Conservation (phyloP, 1,140 invertebrate species). For the Ephestia elutella region DNA sequence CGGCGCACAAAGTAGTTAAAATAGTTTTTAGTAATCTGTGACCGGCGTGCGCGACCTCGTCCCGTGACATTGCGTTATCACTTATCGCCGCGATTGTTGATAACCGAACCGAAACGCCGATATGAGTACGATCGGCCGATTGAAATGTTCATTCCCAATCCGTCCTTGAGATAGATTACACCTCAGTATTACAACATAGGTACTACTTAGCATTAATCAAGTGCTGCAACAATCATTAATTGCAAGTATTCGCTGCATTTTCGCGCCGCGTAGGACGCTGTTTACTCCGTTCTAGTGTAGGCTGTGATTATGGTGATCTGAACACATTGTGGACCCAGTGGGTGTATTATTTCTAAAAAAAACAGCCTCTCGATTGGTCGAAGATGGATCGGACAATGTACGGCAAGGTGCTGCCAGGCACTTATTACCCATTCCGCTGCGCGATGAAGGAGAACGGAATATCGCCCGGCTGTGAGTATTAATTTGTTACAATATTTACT, state of each 20-base stretch:
- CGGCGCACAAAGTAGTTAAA: too few species aligned
- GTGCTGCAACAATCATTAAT: conserved; percentile 3
- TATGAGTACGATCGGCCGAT: conserved; percentile 28
- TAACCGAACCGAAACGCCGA: conserved; percentile 37
- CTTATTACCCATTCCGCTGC: conserved; percentile 86
- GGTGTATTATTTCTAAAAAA: conserved; percentile 61
- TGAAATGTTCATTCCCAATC: conserved; percentile 13
- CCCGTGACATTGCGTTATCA: conserved; percentile 55
- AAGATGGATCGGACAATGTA: conserved; percentile 90
- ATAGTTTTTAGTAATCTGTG: too few species aligned
- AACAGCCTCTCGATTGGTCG: conserved; percentile 47
- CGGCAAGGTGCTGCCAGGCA: conserved; percentile 85
- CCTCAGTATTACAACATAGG: not conserved
- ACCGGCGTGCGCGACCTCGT: conserved; percentile 46
- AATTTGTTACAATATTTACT: conserved; percentile 33
- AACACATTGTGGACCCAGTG: conserved; percentile 50
- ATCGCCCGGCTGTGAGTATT: conserved; percentile 87
- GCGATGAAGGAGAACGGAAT: conserved; percentile 85
- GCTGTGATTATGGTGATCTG: conserved; percentile 63
- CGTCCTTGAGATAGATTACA: conserved; percentile 31
- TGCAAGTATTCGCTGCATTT: conserved; percentile 28
- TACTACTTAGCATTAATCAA: conserved; percentile 6
- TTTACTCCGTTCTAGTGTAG: conserved; percentile 46
- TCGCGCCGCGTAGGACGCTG: conserved; percentile 31
- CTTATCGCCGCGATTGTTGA: conserved; percentile 53